Evolutionary conservation across 2,797 vertebrate genomes (phyloP), one percentile per base, ranked within the genome.

Genomic region (Melanotaenia maccullochi): DNA sequence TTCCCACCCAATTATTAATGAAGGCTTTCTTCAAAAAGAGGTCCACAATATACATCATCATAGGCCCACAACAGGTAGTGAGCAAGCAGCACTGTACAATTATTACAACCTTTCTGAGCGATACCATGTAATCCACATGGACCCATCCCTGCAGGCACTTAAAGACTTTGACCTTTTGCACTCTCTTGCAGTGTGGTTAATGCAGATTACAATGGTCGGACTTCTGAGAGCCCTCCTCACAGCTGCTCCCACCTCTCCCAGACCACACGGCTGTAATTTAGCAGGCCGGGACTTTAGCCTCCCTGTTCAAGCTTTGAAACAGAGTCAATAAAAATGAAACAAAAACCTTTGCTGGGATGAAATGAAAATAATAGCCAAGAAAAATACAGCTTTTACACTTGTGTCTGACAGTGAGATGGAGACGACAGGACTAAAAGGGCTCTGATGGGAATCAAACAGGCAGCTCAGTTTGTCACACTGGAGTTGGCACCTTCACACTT

Each of bases 131-230:
- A 92, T 93, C 90, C 91, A 91, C 85, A 73, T 69, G 88, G 83
- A 85, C 72, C 85, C 85, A 85, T 93, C 92, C 91, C 93, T 90
- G 87, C 87, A 91, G 92, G 90, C 92, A 90, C 88, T 94, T 94
- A 93, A 95, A 94, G 91, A 93, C 90, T 94, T 94, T 95, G 94
- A 94, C 94, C 94, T 85, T 55, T 78, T 93, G 93, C 91, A 91
- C 93, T 91, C 82, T 55, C 75, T 84, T 87, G 91, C 92, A 92
- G 90, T 91, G 90, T 92, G 92, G 90, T 91, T 93, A 94, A 94
- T 94, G 91, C 92, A 93, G 92, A 94, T 94, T 94, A 94, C 93
- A 94, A 93, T 92, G 90, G 93, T 90, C 79, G 82, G 89, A 88
- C 87, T 79, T 78, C 88, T 77, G 85, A 92, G 90, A 90, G 76